Percentiles rank a stretch among this genome's conserved stretches.
Conservation (phyloP, 2,113 vertebrate species). For the Amazona guildingii region DNA sequence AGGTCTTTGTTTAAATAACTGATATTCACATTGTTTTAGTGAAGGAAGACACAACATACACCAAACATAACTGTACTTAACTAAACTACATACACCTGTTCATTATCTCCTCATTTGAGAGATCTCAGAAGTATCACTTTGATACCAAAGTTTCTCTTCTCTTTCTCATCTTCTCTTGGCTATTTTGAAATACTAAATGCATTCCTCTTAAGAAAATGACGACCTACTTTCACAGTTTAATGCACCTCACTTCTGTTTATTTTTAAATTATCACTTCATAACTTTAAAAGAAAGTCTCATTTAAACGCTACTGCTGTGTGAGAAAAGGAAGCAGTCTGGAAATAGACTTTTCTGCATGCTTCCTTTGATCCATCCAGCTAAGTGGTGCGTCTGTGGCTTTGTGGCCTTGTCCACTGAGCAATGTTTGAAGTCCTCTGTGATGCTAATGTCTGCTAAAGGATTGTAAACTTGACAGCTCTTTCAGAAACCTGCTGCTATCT, state of each 20-base stretch:
- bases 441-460: not conserved
- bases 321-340: not conserved
- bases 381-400: not conserved
- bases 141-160: not conserved
- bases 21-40: not conserved
- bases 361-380: constrained; percentile 6
- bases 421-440: not conserved
- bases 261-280: constrained; percentile 44
- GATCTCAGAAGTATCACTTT: not conserved
- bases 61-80: not conserved
- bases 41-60: not conserved
- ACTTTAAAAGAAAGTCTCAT: constrained; percentile 10
- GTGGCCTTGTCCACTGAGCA: not conserved
- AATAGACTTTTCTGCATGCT: not conserved
- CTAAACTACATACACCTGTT: not conserved
- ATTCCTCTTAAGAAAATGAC: not conserved
- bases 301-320: constrained; percentile 11
- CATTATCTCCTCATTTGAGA: not conserved
- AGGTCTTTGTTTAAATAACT: not conserved
- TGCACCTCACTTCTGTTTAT: constrained; percentile 15
- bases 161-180: not conserved
- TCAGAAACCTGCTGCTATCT: not conserved
- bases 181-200: constrained; percentile 41
- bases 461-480: not conserved
- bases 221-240: constrained; percentile 37